A percentile compares a stretch with the other conserved stretches of the same genome.
phyloP scores from a whole-genome alignment of 1,140 invertebrate genomes.

The Catajapyx aquilonaris region DNA sequence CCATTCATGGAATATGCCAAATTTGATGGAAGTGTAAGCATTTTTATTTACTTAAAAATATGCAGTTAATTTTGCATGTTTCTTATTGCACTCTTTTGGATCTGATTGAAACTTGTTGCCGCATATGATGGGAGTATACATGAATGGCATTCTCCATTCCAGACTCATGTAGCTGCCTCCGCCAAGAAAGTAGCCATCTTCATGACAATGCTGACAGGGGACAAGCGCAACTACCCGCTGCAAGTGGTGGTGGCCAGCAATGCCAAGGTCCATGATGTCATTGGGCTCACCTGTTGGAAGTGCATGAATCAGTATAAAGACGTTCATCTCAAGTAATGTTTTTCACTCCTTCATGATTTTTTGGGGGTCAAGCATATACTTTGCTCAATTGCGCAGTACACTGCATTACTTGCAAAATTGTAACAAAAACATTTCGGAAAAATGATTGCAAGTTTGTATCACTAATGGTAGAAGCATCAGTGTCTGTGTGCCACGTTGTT shows the following conservation, averaged over 20 bases:
- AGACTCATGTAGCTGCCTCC: conserved; percentile 47
- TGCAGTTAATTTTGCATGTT: not conserved
- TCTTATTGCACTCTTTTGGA: conserved; percentile 1
- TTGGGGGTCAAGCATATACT: too few species aligned
- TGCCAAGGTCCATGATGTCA: conserved; percentile 78
- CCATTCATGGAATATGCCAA: conserved; percentile 74
- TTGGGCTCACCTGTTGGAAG: conserved; percentile 78
- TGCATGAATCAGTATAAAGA: conserved; percentile 11
- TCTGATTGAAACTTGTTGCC: conserved; percentile 6
- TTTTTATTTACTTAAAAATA: conserved; percentile 5
- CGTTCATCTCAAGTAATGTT: conserved; percentile 32
- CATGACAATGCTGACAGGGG: conserved; percentile 60
- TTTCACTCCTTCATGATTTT: too few species aligned
- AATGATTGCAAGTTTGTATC: too few species aligned
- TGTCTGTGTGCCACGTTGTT: too few species aligned
- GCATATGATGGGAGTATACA: too few species aligned
- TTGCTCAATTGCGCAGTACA: too few species aligned
- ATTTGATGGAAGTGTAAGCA: conserved; percentile 61
- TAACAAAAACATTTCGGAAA: too few species aligned
- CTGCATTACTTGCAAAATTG: too few species aligned
- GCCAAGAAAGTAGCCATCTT: conserved; percentile 51
- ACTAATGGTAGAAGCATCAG: too few species aligned
- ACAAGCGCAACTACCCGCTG: conserved; percentile 62
- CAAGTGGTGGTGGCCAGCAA: conserved; percentile 52
- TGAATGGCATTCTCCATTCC: conserved; percentile 9